A percentile compares a stretch with the other conserved stretches of the same genome.
Conservation (phyloP, 2,888 invertebrate species). For the Macrophya alboannulata region DNA sequence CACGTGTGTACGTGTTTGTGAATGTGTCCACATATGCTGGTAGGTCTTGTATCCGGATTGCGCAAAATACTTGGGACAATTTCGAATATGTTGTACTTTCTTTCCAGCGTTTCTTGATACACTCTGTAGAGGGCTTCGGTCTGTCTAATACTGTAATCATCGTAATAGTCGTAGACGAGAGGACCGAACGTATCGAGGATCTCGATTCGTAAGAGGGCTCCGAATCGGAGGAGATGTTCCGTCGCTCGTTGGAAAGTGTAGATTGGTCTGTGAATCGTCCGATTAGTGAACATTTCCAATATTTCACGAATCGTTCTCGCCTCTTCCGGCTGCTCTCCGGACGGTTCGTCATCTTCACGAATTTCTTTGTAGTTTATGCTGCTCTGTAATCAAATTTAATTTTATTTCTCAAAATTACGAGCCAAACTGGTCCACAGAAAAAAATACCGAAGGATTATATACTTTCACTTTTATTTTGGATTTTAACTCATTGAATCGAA, state of each 20-base stretch:
- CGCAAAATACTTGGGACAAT: constrained; percentile 64
- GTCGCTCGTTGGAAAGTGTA: constrained; percentile 65
- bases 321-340: neutral
- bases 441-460: too few species aligned
- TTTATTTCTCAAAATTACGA: neutral
- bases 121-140: constrained; percentile 65
- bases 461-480: too few species aligned
- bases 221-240: constrained; percentile 65
- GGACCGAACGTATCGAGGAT: constrained; percentile 67
- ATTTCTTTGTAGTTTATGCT: constrained; percentile 32
- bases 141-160: constrained; percentile 66
- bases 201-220: constrained; percentile 64
- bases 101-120: constrained; percentile 64
- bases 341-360: neutral
- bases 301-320: constrained; percentile 59
- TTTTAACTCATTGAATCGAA: neutral
- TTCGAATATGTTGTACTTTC: constrained; percentile 66
- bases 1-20: constrained; percentile 60
- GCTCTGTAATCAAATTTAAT: neutral
- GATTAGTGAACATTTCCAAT: constrained; percentile 53
- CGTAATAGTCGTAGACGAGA: constrained; percentile 69
- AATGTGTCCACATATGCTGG: constrained; percentile 64
- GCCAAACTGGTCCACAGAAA: neutral
- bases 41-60: constrained; percentile 62
- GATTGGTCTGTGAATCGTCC: constrained; percentile 12